Base-by-base conservation (phyloP, 2,888 invertebrate genomes). In the Lepeophtheirus nordmannii region DNA sequence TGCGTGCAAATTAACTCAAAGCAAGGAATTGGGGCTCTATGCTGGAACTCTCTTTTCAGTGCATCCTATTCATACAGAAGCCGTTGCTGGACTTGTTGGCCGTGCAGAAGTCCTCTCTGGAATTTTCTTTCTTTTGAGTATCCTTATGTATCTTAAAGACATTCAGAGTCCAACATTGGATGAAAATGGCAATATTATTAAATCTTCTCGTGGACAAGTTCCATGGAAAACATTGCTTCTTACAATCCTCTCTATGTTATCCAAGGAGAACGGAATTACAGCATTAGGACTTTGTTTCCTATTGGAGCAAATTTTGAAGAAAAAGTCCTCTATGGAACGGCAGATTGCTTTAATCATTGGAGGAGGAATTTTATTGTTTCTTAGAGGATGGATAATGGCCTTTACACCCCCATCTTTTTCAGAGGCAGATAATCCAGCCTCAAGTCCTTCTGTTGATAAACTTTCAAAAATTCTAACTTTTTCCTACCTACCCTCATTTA, bases 21-120 rank as follows among this genome's bases (percentile, higher is more conserved):
- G 68, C 67, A 73, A 67, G 68, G 70, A 20, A 69, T 71, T 74
- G 66, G 73, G 77, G 1, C 71, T 76, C 61, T 81, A 87, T 39
- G 82, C 92, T 0, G 90, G 90, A 0, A 79, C 91, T 10, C 81
- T 91, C 56, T 97, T 97, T 75, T 92, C 96, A 40, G 85, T 87
- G 1, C 96, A 97, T 78, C 96, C 96, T 14, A 85, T 97, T 72
- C 96, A 96, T 78, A 89, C 91, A 5, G 97, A 97, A 77, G 93
- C 96, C 0, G 94, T 96, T 40, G 90, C 94, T 0, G 92, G 92
- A 30, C 83, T 93, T 62, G 96, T 97, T 14, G 97, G 97, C 1
- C 82, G 96, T 67, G 94, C 96, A 2, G 97, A 97, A 76, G 80
- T 96, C 58, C 85, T 90, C 37, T 89, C 93, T 14, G 90, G 91